These are phyloP conservation scores for Campaea margaritaria DNA, from an alignment of 2,888 invertebrate genomes.

Conservation along the genomic window DNA sequence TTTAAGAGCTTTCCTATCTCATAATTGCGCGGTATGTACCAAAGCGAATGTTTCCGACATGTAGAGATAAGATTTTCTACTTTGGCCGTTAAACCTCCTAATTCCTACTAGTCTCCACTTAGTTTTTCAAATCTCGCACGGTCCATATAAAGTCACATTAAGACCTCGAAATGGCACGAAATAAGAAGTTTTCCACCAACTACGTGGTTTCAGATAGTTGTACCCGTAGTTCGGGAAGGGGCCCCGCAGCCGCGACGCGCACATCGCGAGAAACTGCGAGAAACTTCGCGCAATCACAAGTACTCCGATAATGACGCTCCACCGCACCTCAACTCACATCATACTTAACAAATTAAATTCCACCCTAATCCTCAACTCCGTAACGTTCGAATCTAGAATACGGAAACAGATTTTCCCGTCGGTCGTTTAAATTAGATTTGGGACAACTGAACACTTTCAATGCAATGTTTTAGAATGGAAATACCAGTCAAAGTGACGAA, in stretches of 20 bases:
- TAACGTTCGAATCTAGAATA: conserved; percentile 49
- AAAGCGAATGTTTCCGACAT: not conserved
- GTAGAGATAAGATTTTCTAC: not conserved
- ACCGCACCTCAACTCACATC: conserved; percentile 57
- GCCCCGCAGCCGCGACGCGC: conserved; percentile 42
- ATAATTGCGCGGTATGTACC: not conserved
- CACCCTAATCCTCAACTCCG: conserved; percentile 51
- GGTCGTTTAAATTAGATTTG: conserved; percentile 72
- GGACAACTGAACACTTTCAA: conserved; percentile 65
- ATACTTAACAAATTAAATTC: conserved; percentile 67
- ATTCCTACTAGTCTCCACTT: conserved; percentile 18
- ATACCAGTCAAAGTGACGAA: conserved; percentile 65
- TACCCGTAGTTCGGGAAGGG: conserved; percentile 41
- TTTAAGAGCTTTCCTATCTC: too few species aligned
- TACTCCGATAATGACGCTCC: conserved; percentile 54
- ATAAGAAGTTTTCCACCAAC: conserved; percentile 41
- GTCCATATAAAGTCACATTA: conserved; percentile 33
- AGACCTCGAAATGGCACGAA: conserved; percentile 35
- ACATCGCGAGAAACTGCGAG: conserved; percentile 44
- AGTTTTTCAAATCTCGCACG: conserved; percentile 29
- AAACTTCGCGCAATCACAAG: conserved; percentile 57
- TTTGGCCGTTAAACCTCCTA: conserved; percentile 6
- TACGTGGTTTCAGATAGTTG: conserved; percentile 54
- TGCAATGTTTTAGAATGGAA: conserved; percentile 64
- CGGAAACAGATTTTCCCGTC: conserved; percentile 46